These are phyloP conservation scores for Synanthedon myopaeformis DNA, from an alignment of 2,888 invertebrate genomes.

Conservation along the genomic window DNA sequence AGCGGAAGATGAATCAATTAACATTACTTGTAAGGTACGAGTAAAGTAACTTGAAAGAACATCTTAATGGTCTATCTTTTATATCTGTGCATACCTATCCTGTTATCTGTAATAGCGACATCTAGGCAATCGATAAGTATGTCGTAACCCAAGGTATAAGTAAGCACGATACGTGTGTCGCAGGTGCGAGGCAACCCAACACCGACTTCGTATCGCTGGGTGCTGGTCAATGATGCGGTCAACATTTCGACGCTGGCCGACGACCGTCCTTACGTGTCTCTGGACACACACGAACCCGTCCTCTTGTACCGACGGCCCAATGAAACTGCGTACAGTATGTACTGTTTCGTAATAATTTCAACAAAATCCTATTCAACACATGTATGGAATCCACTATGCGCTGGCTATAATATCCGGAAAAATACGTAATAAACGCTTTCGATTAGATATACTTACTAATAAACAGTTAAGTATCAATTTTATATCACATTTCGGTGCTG, in stretches of 20 bases:
- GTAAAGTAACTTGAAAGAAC: constrained; percentile 12
- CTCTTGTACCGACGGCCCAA: constrained; percentile 41
- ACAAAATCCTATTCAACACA: no score
- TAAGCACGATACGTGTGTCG: not conserved
- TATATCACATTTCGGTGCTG: no score
- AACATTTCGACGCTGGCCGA: constrained; percentile 23
- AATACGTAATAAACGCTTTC: no score
- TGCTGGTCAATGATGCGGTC: constrained; percentile 33
- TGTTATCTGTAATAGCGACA: no score
- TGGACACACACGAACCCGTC: constrained; percentile 30
- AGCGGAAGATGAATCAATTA: constrained; percentile 39
- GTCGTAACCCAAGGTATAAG: no score
- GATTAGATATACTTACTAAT: no score
- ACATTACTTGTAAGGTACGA: constrained; percentile 49
- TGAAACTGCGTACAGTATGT: constrained; percentile 41
- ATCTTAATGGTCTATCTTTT: no score
- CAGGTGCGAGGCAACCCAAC: constrained; percentile 26
- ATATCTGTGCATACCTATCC: no score
- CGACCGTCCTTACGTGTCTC: constrained; percentile 21
- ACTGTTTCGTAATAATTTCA: not conserved
- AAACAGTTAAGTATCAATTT: no score
- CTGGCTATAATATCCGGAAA: no score
- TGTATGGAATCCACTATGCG: no score
- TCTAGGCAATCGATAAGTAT: no score
- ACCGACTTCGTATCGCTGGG: constrained; percentile 43